phyloP scores from a whole-genome alignment of 1,140 invertebrate genomes.

The Drosophila carrolli region DNA sequence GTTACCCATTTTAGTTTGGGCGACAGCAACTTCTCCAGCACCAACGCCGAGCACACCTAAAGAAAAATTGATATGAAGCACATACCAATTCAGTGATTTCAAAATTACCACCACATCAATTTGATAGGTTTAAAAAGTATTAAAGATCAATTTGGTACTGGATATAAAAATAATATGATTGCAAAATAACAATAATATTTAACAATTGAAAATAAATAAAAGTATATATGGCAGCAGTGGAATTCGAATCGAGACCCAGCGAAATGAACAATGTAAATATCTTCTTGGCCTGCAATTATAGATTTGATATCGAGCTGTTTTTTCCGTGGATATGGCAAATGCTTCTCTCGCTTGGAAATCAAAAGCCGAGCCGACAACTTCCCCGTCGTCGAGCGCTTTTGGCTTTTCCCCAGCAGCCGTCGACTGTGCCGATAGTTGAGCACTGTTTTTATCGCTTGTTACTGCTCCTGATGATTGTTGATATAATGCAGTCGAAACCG shows the following conservation, averaged over 20 bases:
- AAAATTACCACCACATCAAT: too few species aligned
- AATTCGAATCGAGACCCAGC: too few species aligned
- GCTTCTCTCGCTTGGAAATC: conserved; percentile 33
- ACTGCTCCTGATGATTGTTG: conserved; percentile 16
- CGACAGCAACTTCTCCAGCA: not conserved
- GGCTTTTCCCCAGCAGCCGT: conserved; percentile 51
- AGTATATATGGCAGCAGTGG: too few species aligned
- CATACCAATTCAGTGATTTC: not conserved
- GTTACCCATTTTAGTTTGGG: conserved; percentile 68
- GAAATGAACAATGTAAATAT: too few species aligned
- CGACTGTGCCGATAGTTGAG: conserved; percentile 44
- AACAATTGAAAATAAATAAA: too few species aligned
- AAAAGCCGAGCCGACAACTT: conserved; percentile 38
- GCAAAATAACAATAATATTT: too few species aligned
- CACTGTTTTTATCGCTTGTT: conserved; percentile 47
- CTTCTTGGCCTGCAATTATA: not conserved
- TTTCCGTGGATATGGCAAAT: conserved; percentile 13
- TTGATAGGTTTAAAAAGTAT: too few species aligned
- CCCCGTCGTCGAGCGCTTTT: conserved; percentile 14
- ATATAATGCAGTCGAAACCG: conserved; percentile 9
- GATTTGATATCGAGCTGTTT: not conserved
- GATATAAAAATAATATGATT: too few species aligned
- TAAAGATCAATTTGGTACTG: too few species aligned
- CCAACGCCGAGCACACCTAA: conserved; percentile 1
- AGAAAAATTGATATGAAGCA: not conserved